Evolutionary conservation across 2,888 invertebrate species (phyloP).

Genomic region (Xanthostigma xanthostigma): DNA sequence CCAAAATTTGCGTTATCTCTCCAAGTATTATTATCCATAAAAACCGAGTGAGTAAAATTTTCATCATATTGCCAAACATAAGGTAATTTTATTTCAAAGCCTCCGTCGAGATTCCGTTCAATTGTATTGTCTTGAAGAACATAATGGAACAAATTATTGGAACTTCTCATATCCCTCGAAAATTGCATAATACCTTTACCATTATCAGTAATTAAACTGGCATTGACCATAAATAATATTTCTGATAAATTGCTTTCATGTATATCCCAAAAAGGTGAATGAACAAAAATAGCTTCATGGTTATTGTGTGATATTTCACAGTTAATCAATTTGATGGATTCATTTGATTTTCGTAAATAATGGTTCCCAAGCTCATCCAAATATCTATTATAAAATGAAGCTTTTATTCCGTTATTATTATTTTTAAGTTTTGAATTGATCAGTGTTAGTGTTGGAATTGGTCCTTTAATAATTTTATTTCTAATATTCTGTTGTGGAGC

Average conservation of each 20-base stretch:
- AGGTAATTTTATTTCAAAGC: constrained; percentile 78
- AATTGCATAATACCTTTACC: constrained; percentile 77
- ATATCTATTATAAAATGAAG: constrained; percentile 78
- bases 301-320: constrained; percentile 69
- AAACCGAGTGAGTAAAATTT: constrained; percentile 83
- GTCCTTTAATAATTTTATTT: constrained; percentile 61
- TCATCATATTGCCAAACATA: constrained; percentile 93
- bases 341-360: constrained; percentile 75
- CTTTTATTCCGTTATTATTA: constrained; percentile 67
- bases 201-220: constrained; percentile 73
- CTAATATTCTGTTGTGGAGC: constrained; percentile 58
- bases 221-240: constrained; percentile 78
- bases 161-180: constrained; percentile 83
- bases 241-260: constrained; percentile 77
- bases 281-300: constrained; percentile 65
- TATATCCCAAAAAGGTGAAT: constrained; percentile 77
- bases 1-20: constrained; percentile 72
- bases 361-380: constrained; percentile 74
- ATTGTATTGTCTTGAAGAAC: constrained; percentile 73
- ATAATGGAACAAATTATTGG: constrained; percentile 96
- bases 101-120: constrained; percentile 71
- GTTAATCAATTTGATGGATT: constrained; percentile 63
- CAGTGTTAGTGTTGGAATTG: constrained; percentile 60
- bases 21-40: constrained; percentile 78
- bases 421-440: constrained; percentile 60